Evolutionary conservation across 2,888 invertebrate genomes (phyloP), one percentile per base, ranked within the genome.

Genomic region (Zaprionus bogoriensis): DNA sequence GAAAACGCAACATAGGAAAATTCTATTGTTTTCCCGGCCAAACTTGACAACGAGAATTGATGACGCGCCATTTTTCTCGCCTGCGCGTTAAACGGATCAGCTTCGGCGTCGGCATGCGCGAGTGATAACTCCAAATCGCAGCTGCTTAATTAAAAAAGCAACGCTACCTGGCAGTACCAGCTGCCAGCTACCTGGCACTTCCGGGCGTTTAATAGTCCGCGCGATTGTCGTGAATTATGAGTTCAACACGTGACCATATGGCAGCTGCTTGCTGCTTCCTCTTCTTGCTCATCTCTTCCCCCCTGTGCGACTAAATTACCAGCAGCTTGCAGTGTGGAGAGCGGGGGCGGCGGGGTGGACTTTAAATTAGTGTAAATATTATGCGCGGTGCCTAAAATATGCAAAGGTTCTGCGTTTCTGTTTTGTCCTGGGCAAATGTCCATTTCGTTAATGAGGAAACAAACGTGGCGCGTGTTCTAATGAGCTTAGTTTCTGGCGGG

Each of bases 221-320:
- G 70, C 62, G 72, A 75, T 73, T 66, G 75, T 48, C 50, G 42
- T 83, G 66, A 85, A 68, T 81, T 85, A 87, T 77, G 75, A 72
- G 69, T 68, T 65, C 47, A 75, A 79, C 68, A 68, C 85, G 87
- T 85, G 87, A 83, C 83, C 86, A 87, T 81, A 77, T 80, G 81
- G 77, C 61, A 54, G 45, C 32, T 41, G 14, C 39, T 44, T 36
- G 44, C 14, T 39, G 41, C 22, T 19, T 12, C 12, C 12, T 23
- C 4, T 19, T n/a, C n/a, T n/a, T n/a, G n/a, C n/a, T n/a, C n/a
- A n/a, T n/a, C n/a, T n/a, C n/a, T n/a, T n/a, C n/a, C n/a, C n/a
- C n/a, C n/a, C n/a, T n/a, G n/a, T n/a, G n/a, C n/a, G n/a, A n/a
- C n/a, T n/a, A n/a, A n/a, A n/a, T n/a, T n/a, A n/a, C n/a, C n/a